A percentile compares a stretch with the other conserved stretches of the same genome.
Evolutionary conservation across 1,140 invertebrate genomes (phyloP).

Genomic region (Trissolcus basalis): DNA sequence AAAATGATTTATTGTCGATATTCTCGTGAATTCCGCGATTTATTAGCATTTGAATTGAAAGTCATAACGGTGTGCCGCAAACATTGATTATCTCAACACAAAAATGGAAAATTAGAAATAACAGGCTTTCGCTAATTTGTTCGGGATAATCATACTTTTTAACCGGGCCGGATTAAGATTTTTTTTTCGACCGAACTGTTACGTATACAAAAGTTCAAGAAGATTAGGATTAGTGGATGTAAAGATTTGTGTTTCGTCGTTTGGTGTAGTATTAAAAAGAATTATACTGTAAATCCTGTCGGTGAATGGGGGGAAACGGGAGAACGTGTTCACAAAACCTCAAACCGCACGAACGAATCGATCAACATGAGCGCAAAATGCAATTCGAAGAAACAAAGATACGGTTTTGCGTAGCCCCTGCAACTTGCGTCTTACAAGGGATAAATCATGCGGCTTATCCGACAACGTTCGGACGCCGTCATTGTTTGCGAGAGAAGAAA

Average conservation of each 20-base stretch:
- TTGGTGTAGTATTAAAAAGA: constrained; percentile 14
- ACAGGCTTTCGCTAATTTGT: constrained; percentile 18
- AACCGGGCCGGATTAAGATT: constrained; percentile 4
- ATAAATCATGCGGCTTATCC: constrained; percentile 34
- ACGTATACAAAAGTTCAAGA: constrained; percentile 5
- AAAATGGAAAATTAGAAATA: constrained; percentile 5
- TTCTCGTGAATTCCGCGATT: constrained; percentile 14
- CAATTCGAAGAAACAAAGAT: constrained; percentile 49
- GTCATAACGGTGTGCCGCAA: neutral
- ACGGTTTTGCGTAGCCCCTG: constrained; percentile 30
- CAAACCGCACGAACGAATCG: constrained; percentile 44
- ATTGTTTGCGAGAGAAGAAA: constrained; percentile 19
- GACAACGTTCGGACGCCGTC: constrained; percentile 22
- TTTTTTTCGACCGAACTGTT: constrained; percentile 5
- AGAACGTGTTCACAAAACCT: constrained; percentile 32
- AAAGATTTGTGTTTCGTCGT: constrained; percentile 3
- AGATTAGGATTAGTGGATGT: constrained; percentile 17
- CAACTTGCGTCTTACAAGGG: constrained; percentile 25
- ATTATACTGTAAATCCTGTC: constrained; percentile 11
- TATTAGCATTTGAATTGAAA: constrained; percentile 25
- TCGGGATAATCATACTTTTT: neutral
- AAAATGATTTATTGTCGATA: constrained; percentile 24
- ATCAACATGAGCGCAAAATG: constrained; percentile 31
- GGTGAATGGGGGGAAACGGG: constrained; percentile 1
- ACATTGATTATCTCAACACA: constrained; percentile 3